Evolutionary conservation across 2,113 vertebrate species (phyloP).

Genomic region (Clarias magur): DNA sequence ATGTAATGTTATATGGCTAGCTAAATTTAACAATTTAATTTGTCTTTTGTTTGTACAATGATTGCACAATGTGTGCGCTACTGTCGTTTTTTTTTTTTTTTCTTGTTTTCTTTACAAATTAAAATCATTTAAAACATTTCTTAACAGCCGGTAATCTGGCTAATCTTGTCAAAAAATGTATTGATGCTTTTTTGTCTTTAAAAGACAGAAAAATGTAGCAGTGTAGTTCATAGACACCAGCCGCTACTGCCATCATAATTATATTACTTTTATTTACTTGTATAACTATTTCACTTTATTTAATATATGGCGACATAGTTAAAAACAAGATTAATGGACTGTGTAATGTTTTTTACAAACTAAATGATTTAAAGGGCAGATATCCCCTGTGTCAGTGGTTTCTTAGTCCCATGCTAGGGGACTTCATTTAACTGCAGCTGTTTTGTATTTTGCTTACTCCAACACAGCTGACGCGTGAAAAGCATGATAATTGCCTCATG

Average conservation of each 20-base stretch:
- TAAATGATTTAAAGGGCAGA: background rate
- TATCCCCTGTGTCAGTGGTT: background rate
- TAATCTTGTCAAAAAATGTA: too few relatives aligned
- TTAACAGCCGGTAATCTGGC: too few relatives aligned
- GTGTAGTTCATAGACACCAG: background rate
- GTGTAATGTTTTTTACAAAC: background rate
- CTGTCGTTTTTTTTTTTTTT: too few relatives aligned
- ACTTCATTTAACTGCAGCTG: slow-evolving; percentile 15
- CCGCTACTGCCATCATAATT: background rate
- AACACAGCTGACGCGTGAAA: background rate
- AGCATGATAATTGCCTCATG: slow-evolving; percentile 14
- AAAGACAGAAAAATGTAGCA: background rate
- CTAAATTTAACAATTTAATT: too few relatives aligned
- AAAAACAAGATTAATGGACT: slow-evolving; percentile 12
- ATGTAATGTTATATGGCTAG: too few relatives aligned
- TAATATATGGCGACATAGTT: background rate
- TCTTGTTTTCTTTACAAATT: too few relatives aligned
- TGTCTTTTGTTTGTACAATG: too few relatives aligned
- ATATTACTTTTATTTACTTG: background rate
- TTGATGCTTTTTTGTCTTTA: background rate
- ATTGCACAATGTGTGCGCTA: too few relatives aligned
- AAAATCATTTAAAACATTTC: too few relatives aligned
- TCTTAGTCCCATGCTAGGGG: background rate
- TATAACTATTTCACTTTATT: background rate
- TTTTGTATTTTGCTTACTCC: background rate